These are phyloP conservation scores for Zaprionus obscuricornis DNA, from an alignment of 2,888 invertebrate genomes.

Conservation along the genomic window DNA sequence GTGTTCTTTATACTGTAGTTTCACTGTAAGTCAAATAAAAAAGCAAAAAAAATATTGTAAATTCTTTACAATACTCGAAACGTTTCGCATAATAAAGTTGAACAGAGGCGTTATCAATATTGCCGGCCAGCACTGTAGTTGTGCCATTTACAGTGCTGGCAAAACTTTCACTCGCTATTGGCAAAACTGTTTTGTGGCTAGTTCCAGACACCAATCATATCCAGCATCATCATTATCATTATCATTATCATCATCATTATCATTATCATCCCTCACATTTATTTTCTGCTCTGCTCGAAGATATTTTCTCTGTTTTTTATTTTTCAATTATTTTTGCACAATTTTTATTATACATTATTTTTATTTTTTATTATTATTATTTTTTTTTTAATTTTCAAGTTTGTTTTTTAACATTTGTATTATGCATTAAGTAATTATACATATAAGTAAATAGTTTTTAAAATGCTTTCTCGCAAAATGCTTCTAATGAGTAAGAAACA, in stretches of 20 bases:
- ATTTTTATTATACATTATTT: too few species aligned
- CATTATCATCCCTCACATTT: slow-evolving; percentile 18
- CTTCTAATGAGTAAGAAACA: slow-evolving; percentile 25
- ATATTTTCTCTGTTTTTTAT: too few species aligned
- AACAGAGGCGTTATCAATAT: too few species aligned
- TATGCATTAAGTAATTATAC: slow-evolving; percentile 32
- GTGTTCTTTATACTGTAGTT: too few species aligned
- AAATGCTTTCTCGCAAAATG: slow-evolving; percentile 45
- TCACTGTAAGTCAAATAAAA: too few species aligned
- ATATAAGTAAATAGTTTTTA: slow-evolving; percentile 23
- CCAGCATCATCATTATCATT: slow-evolving; percentile 1
- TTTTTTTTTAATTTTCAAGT: background rate
- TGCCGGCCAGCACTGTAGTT: background rate
- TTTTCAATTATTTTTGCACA: too few species aligned
- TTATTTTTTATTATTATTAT: slow-evolving; percentile 6
- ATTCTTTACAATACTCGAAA: too few species aligned
- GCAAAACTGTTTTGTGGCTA: too few species aligned
- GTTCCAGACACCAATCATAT: background rate
- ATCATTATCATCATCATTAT: slow-evolving; percentile 7
- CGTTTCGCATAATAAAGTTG: too few species aligned
- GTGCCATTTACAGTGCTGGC: background rate
- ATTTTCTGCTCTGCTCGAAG: too few species aligned
- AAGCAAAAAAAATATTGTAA: too few species aligned
- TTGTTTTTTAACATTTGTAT: too few species aligned
- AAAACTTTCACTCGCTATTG: background rate